Percentiles rank a stretch among this genome's conserved stretches.
Evolutionary conservation across 2,888 invertebrate genomes (phyloP).

Genomic region (Chironomus riparius): DNA sequence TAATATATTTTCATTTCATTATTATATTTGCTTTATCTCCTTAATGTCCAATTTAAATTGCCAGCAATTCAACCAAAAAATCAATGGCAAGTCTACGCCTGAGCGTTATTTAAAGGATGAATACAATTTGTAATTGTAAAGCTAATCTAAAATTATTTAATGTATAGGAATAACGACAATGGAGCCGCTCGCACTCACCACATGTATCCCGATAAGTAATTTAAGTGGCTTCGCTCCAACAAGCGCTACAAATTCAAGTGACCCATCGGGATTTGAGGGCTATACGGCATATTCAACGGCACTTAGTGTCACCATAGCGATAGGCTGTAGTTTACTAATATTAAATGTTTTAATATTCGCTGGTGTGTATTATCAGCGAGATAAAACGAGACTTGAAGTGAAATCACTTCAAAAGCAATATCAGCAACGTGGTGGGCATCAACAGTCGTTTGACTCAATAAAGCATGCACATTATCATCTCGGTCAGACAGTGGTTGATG

Average conservation of each 20-base stretch:
- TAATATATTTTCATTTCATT: too few relatives aligned
- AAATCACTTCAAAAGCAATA: slow-evolving; percentile 65
- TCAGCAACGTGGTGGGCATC: slow-evolving; percentile 58
- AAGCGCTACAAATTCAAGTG: slow-evolving; percentile 54
- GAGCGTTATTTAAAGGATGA: too few relatives aligned
- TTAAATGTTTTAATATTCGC: slow-evolving; percentile 76
- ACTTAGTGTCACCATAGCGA: slow-evolving; percentile 67
- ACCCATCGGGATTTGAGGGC: slow-evolving; percentile 68
- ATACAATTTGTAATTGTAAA: background rate
- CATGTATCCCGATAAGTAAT: slow-evolving; percentile 47
- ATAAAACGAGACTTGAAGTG: slow-evolving; percentile 68
- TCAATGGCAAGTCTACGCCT: too few relatives aligned
- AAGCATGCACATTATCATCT: slow-evolving; percentile 73
- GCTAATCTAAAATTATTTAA: background rate
- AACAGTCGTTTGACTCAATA: slow-evolving; percentile 61
- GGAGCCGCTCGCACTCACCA: slow-evolving; percentile 44
- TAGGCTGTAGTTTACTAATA: slow-evolving; percentile 71
- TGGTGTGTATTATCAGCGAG: slow-evolving; percentile 73
- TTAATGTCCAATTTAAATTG: too few relatives aligned
- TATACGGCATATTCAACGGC: slow-evolving; percentile 69
- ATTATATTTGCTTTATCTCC: too few relatives aligned
- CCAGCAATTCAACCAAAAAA: too few relatives aligned
- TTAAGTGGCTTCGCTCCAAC: slow-evolving; percentile 45
- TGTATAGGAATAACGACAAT: slow-evolving; percentile 40
- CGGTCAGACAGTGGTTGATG: slow-evolving; percentile 72